Conservation (phyloP, 2,113 vertebrate genomes). For the Scortum barcoo region DNA sequence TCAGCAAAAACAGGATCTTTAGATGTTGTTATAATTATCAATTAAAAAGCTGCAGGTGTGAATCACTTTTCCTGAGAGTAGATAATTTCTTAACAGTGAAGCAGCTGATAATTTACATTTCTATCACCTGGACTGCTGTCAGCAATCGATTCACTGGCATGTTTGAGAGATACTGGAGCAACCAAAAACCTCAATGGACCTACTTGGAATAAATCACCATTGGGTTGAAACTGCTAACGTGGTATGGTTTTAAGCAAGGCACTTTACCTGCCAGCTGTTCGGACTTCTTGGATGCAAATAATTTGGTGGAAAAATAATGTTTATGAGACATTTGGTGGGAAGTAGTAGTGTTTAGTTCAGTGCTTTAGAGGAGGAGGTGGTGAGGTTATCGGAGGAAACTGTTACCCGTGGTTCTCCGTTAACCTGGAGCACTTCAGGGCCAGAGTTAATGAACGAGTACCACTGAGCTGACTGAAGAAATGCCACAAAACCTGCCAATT, state of each 20-base stretch:
- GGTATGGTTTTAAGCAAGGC: not conserved
- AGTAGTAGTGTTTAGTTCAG: not conserved
- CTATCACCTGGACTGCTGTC: not conserved
- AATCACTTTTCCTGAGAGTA: slow-evolving; percentile 6
- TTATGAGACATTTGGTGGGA: not conserved
- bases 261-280: not conserved
- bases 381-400: not conserved
- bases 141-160: not conserved
- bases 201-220: not conserved
- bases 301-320: not conserved
- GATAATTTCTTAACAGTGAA: not conserved
- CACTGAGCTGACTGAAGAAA: not conserved
- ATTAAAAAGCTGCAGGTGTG: not conserved
- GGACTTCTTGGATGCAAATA: not conserved
- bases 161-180: not conserved
- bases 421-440: not conserved
- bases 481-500: not conserved
- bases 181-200: not conserved
- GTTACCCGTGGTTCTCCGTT: no score
- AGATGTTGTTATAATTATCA: no score
- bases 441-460: not conserved
- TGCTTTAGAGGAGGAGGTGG: not conserved
- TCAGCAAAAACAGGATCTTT: not conserved
- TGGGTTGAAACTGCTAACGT: not conserved
- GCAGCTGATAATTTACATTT: not conserved